Percentiles rank a stretch among this genome's conserved stretches.
Conservation (phyloP, 2,888 invertebrate species). For the Caenorhabditis auriculariae region DNA sequence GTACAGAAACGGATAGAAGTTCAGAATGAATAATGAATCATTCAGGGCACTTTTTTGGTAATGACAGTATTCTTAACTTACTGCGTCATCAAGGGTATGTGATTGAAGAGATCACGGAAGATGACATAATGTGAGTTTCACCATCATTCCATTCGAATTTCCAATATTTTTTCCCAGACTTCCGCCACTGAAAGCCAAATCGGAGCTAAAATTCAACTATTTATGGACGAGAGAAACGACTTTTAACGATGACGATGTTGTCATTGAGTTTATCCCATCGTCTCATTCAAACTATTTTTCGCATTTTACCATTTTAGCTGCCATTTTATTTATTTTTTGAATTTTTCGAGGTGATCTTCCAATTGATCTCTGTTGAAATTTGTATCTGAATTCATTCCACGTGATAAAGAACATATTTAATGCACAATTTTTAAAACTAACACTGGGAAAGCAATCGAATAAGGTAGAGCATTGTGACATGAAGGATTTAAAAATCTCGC, state of each 20-base stretch:
- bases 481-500: too few species aligned
- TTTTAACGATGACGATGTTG: conserved; percentile 7
- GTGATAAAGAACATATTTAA: too few species aligned
- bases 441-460: too few species aligned
- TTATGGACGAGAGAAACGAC: conserved; percentile 13
- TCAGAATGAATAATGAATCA: neutral
- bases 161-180: neutral
- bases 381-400: too few species aligned
- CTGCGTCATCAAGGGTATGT: conserved; percentile 26
- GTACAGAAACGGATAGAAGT: conserved; percentile 55
- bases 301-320: neutral
- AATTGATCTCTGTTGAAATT: too few species aligned
- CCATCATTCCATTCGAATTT: neutral
- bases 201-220: conserved; percentile 6
- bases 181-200: neutral
- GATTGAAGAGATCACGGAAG: conserved; percentile 19
- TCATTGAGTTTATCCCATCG: conserved; percentile 10
- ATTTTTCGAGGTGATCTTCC: too few species aligned
- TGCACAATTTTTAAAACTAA: too few species aligned
- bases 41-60: conserved; percentile 45
- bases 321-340: neutral
- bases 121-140: conserved; percentile 25
- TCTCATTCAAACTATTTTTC: neutral
- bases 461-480: too few species aligned
- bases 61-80: conserved; percentile 30